Base-by-base conservation (phyloP, 2,888 invertebrate species). In the Gasteruption jaculator region DNA sequence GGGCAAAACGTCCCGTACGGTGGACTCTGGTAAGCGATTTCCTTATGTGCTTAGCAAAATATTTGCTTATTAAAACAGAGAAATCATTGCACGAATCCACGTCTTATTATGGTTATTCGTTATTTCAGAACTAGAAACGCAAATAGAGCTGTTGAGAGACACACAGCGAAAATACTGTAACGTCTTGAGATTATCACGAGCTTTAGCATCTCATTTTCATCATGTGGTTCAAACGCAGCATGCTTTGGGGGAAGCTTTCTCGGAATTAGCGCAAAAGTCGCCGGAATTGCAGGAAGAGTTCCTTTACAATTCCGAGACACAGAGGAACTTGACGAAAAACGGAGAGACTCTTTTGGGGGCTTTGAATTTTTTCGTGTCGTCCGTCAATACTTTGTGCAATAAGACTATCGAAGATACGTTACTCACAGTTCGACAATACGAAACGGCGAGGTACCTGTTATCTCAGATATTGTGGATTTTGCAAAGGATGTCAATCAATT, bases 401-500 rank as follows among this genome's bases (percentile, higher is more conserved):
- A 95, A 95, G 76, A 97, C 96, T 29, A 97, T 99, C 71, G 95
- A 96, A 71, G 97, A 99, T 72, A 96, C 88, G 2, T 72, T 89
- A 53, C 74, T 83, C 46, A 89, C 88, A 40, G 81, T 89, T 47
- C 79, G 82, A 60, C 80, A 83, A 60, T 88, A 86, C 68, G 88
- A 89, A 74, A 77, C 79, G 45, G 81, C 87, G 24, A 78, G 86
- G 85, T 90, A 61, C n/a, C 78, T 78, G 22, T 31, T 25, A 8
- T 22, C 15, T 24, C n/a, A 14, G n/a, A n/a, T n/a, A n/a, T n/a
- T n/a, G n/a, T n/a, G n/a, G n/a, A n/a, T n/a, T n/a, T n/a, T n/a
- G n/a, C n/a, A n/a, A n/a, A 32, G 19, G 18, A 31, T 30, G n/a
- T 38, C 4, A 4, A 32, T 32, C 2, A 11, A 16, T 4, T 22